Conservation (phyloP, 2,888 invertebrate species). For the Poecilobothrus nobilitatus region DNA sequence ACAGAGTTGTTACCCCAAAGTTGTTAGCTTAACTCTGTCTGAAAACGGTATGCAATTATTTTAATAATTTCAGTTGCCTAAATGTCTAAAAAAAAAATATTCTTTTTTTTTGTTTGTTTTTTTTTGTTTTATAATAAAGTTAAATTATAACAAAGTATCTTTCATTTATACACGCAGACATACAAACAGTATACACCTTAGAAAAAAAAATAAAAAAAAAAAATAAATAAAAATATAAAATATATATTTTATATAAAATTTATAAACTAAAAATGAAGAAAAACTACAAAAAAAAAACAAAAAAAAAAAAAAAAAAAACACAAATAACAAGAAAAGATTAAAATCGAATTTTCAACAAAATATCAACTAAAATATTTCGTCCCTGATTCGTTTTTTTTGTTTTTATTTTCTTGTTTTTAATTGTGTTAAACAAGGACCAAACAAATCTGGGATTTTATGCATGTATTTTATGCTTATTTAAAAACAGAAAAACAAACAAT, state of each 20-base stretch:
- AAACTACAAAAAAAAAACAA: neutral
- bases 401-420: too few species aligned
- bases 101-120: neutral
- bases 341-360: neutral
- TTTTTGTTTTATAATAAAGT: neutral
- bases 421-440: neutral
- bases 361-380: neutral
- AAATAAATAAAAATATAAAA: neutral
- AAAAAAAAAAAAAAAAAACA: neutral
- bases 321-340: neutral
- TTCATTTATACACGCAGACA: neutral
- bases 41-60: constrained; percentile 33
- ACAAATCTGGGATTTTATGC: constrained; percentile 8
- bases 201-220: neutral
- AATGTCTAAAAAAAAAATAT: neutral
- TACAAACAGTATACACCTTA: neutral
- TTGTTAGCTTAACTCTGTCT: constrained; percentile 40
- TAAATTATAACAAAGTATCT: neutral
- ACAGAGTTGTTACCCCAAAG: constrained; percentile 36
- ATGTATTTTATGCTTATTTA: too few species aligned
- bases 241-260: too few species aligned
- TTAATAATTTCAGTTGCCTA: neutral
- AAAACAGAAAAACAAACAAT: too few species aligned
- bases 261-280: too few species aligned
- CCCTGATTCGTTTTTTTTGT: neutral